phyloP scores from a whole-genome alignment of 1,140 invertebrate genomes.

The Caenorhabditis inopinata region DNA sequence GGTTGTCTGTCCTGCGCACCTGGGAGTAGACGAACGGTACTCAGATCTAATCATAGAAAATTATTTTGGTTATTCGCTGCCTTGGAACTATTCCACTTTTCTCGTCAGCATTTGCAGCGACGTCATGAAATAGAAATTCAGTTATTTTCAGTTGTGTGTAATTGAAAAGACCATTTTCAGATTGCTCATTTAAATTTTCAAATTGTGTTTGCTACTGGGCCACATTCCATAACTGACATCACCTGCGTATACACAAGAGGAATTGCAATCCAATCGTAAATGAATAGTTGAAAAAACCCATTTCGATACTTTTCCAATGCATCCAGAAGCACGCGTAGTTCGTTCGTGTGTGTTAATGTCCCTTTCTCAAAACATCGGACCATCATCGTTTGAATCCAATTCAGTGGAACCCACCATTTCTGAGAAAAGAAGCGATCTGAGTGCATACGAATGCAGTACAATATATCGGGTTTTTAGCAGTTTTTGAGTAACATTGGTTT shows the following conservation, averaged over 20 bases:
- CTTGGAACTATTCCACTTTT: slow-evolving; percentile 43
- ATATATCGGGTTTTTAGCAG: too few species aligned
- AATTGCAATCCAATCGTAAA: slow-evolving; percentile 70
- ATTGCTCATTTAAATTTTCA: slow-evolving; percentile 18
- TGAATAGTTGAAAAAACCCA: slow-evolving; percentile 67
- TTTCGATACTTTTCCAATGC: slow-evolving; percentile 52
- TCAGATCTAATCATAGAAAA: slow-evolving; percentile 71
- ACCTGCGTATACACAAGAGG: slow-evolving; percentile 71
- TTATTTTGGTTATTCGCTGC: slow-evolving; percentile 55
- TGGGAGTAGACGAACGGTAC: slow-evolving; percentile 70
- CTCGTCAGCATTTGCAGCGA: slow-evolving; percentile 46
- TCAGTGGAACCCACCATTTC: slow-evolving; percentile 54
- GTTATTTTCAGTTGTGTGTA: neutral
- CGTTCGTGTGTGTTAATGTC: slow-evolving; percentile 49
- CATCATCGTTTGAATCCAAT: slow-evolving; percentile 56
- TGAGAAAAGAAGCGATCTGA: too few species aligned
- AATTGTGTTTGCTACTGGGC: neutral
- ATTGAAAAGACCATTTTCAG: neutral
- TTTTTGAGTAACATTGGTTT: too few species aligned
- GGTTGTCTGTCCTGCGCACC: slow-evolving; percentile 61
- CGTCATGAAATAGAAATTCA: slow-evolving; percentile 39
- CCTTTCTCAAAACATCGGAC: slow-evolving; percentile 53
- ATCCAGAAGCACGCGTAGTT: slow-evolving; percentile 52
- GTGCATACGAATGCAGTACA: too few species aligned
- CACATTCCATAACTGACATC: slow-evolving; percentile 42